A percentile compares a stretch with the other conserved stretches of the same genome.
phyloP scores from a whole-genome alignment of 1,140 invertebrate species.

The Hesperophylax magnus region DNA sequence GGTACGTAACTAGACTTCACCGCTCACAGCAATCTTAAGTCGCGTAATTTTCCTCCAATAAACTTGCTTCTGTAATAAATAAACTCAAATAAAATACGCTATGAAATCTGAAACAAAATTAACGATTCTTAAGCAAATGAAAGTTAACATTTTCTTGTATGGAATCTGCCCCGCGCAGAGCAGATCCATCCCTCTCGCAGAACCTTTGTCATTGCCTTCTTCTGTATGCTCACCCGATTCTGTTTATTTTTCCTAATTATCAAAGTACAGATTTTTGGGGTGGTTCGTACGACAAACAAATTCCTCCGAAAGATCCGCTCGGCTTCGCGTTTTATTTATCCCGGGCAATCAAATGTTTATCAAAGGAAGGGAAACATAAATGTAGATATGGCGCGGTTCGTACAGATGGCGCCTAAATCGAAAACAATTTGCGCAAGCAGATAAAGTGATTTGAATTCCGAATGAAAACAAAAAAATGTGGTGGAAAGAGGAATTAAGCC shows the following conservation, averaged over 20 bases:
- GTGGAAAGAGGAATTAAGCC: constrained; percentile 18
- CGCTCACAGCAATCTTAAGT: no score
- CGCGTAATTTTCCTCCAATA: no score
- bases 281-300: constrained; percentile 41
- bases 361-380: constrained; percentile 30
- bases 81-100: constrained; percentile 8
- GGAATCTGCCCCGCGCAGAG: not conserved
- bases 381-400: constrained; percentile 11
- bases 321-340: constrained; percentile 31
- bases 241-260: constrained; percentile 58
- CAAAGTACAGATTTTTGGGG: constrained; percentile 48
- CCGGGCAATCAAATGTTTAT: constrained; percentile 44
- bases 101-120: constrained; percentile 1
- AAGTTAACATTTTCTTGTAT: constrained; percentile 12
- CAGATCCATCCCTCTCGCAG: not conserved
- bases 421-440: constrained; percentile 44
- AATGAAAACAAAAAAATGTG: constrained; percentile 30
- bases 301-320: constrained; percentile 9
- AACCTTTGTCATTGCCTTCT: constrained; percentile 50
- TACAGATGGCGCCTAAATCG: not conserved
- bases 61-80: no score
- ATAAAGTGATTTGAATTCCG: constrained; percentile 35
- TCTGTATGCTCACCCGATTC: constrained; percentile 3
- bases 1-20: no score
- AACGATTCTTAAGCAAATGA: not conserved